Conservation (phyloP, 2,113 vertebrate species). For the Fregata magnificens region DNA sequence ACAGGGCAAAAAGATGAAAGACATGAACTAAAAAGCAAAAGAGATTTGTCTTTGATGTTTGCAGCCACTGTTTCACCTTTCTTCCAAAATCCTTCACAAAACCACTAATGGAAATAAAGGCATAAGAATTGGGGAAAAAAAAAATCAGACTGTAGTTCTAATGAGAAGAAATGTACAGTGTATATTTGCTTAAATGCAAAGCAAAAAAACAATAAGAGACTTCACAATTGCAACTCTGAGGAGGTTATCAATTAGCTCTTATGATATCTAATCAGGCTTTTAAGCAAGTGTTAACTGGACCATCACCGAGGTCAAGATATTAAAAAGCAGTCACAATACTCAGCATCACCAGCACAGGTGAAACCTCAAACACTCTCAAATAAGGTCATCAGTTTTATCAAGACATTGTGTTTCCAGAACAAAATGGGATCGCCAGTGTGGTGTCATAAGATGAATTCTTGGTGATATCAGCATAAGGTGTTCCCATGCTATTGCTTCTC, state of each 20-base stretch:
- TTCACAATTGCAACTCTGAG: not conserved
- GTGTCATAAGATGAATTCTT: not conserved
- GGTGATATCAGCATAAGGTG: not conserved
- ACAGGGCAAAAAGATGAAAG: not conserved
- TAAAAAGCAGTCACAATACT: not conserved
- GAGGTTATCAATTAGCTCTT: not conserved
- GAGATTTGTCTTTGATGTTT: not conserved
- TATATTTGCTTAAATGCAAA: not conserved
- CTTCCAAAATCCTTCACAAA: not conserved
- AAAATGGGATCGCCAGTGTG: not conserved
- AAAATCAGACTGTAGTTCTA: not conserved
- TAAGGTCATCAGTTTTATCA: not conserved
- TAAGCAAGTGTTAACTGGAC: not conserved
- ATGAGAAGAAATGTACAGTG: not conserved
- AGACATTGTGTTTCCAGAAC: not conserved
- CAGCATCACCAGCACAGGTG: not conserved
- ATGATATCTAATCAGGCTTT: not conserved
- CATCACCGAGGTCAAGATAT: not conserved
- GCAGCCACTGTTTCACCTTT: not conserved
- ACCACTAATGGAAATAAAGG: not conserved
- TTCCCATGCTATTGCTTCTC: not conserved
- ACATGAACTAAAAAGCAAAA: not conserved
- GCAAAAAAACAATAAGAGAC: not conserved
- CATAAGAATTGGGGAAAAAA: rapidly evolving
- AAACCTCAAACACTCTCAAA: not conserved